phyloP scores from a whole-genome alignment of 2,797 vertebrate genomes.

The Chelon auratus region DNA sequence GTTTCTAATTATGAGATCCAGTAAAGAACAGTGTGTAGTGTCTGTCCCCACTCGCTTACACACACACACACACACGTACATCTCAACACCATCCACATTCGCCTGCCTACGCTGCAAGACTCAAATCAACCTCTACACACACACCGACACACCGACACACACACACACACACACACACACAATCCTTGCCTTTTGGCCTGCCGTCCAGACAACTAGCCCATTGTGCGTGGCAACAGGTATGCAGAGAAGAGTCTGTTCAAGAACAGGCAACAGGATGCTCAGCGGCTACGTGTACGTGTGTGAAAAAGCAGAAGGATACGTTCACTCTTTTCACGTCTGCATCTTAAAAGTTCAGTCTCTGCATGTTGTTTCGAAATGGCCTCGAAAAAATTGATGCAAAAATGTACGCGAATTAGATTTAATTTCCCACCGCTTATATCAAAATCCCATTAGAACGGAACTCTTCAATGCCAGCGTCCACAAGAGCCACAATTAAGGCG shows the following conservation, averaged over 20 bases:
- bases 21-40: conserved; percentile 31
- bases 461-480: conserved; percentile 3
- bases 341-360: not conserved
- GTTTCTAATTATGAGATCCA: conserved; percentile 39
- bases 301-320: conserved; percentile 8
- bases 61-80: conserved; percentile 13
- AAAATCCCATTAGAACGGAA: not conserved
- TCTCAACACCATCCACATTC: conserved; percentile 26
- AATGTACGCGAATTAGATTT: not conserved
- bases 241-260: conserved; percentile 59
- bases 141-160: conserved; percentile 19
- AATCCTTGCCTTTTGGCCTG: conserved; percentile 59
- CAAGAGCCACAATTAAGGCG: conserved; percentile 1
- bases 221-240: conserved; percentile 77
- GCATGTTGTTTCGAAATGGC: not conserved
- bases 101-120: conserved; percentile 42
- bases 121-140: conserved; percentile 41
- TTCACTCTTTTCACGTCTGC: not conserved
- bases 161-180: conserved; percentile 38
- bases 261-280: conserved; percentile 44
- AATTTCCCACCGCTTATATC: not conserved
- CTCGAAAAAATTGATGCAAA: too few relatives aligned
- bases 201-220: conserved; percentile 73
- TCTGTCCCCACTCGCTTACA: conserved; percentile 28
- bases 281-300: conserved; percentile 48